Evolutionary conservation across 2,113 vertebrate genomes (phyloP).

Genomic region (Gambusia affinis): DNA sequence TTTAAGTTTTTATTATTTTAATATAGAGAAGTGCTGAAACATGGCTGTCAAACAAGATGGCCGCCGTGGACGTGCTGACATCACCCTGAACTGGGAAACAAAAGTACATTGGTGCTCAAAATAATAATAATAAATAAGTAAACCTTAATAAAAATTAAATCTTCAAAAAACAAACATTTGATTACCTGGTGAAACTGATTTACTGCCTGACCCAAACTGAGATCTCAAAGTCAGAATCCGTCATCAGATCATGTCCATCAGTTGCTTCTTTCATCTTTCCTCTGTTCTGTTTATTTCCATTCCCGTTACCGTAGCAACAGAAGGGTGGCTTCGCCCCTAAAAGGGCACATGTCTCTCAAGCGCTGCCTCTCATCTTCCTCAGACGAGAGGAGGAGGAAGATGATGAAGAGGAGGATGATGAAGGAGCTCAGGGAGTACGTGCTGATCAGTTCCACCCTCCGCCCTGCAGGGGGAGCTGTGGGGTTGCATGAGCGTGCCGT

Average conservation of each 20-base stretch:
- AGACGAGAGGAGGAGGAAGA: constrained; percentile 78
- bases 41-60: too few relatives aligned
- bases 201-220: not conserved
- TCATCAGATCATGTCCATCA: not conserved
- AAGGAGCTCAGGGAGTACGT: constrained; percentile 85
- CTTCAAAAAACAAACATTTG: too few relatives aligned
- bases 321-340: constrained; percentile 70
- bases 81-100: too few relatives aligned
- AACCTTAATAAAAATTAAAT: too few relatives aligned
- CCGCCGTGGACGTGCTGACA: too few relatives aligned
- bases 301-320: constrained; percentile 74
- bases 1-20: too few relatives aligned
- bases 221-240: not conserved
- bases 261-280: constrained; percentile 2
- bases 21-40: too few relatives aligned
- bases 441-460: constrained; percentile 37
- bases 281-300: not conserved
- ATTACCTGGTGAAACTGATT: too few relatives aligned
- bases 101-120: too few relatives aligned
- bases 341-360: constrained; percentile 66
- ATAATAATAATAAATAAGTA: too few relatives aligned
- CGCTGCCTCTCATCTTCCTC: constrained; percentile 80
- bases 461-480: constrained; percentile 34
- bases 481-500: constrained; percentile 73
- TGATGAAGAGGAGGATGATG: constrained; percentile 76